Evolutionary conservation across 92 coral and sea anemone species (phyloP).

Genomic region (Desmophyllum pertusum): DNA sequence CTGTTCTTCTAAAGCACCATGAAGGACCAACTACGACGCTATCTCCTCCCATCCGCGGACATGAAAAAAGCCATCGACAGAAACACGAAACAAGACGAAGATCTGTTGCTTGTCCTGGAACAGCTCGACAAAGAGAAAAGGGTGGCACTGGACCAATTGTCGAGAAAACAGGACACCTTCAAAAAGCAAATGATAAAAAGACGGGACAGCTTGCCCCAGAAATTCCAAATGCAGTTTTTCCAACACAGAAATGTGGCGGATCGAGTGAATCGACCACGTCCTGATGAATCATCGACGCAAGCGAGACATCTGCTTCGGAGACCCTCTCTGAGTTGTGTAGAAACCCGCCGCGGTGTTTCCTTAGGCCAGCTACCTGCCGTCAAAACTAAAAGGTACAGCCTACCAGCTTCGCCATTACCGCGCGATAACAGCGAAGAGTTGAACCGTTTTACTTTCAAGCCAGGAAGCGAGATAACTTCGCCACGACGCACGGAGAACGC

Average conservation of each 20-base stretch:
- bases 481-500: background rate
- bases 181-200: background rate
- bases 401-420: constrained; percentile 20
- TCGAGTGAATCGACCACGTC: constrained; percentile 12
- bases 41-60: constrained; percentile 1
- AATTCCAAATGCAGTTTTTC: background rate
- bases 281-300: background rate
- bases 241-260: background rate
- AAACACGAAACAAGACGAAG: constrained; percentile 30
- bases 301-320: background rate
- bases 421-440: background rate
- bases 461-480: background rate
- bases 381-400: constrained; percentile 1
- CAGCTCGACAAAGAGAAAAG: constrained; percentile 31
- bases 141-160: background rate
- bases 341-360: background rate
- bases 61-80: constrained; percentile 39
- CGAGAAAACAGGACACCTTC: constrained; percentile 29
- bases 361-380: background rate
- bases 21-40: background rate
- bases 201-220: constrained; percentile 3
- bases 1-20: background rate
- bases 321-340: background rate
- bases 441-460: background rate
- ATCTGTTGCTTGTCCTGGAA: constrained; percentile 8